Percentiles rank a stretch among this genome's conserved stretches.
These are phyloP conservation scores for Pitta sordida DNA, from an alignment of 2,113 vertebrate genomes.

Conservation along the genomic window DNA sequence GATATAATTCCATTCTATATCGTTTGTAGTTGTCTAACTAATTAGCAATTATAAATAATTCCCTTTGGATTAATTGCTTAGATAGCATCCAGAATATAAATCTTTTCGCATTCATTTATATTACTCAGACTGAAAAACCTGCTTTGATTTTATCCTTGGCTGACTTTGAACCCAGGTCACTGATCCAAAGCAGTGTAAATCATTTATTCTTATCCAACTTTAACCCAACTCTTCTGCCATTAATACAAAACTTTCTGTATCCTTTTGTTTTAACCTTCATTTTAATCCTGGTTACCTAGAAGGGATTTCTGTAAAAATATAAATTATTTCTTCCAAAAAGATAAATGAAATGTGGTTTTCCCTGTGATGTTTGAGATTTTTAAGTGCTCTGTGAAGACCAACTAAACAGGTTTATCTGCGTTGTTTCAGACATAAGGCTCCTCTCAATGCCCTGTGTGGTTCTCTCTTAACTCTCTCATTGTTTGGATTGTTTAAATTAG, in stretches of 20 bases:
- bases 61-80: slow-evolving; percentile 44
- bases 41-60: slow-evolving; percentile 58
- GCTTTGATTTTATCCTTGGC: slow-evolving; percentile 43
- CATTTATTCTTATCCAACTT: neutral
- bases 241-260: neutral
- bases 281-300: neutral
- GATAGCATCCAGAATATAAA: slow-evolving; percentile 45
- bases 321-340: neutral
- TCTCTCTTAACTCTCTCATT: neutral
- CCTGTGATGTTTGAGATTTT: neutral
- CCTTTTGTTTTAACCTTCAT: neutral
- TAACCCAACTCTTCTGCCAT: neutral
- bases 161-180: slow-evolving; percentile 39
- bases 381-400: neutral
- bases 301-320: neutral
- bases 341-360: neutral
- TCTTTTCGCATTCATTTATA: slow-evolving; percentile 22
- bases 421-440: neutral
- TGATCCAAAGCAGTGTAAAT: slow-evolving; percentile 4
- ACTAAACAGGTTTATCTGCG: neutral
- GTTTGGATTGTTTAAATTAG: neutral
- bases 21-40: slow-evolving; percentile 42
- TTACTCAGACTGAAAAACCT: neutral
- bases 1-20: slow-evolving; percentile 15
- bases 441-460: neutral